Base-by-base conservation (phyloP, 2,888 invertebrate genomes). In the Lapara coniferarum region DNA sequence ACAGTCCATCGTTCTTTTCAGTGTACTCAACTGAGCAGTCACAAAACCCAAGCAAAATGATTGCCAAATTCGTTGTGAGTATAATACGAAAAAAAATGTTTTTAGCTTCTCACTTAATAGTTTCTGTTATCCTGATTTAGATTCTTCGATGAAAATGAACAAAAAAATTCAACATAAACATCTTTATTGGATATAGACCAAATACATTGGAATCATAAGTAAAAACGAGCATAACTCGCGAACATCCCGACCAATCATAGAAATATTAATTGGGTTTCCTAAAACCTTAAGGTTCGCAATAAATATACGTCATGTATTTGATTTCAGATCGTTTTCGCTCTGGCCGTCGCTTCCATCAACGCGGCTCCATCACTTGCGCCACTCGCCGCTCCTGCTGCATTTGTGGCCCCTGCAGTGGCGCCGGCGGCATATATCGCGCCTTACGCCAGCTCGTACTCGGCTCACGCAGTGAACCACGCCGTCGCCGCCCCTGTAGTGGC, bases 371-470 rank as follows among this genome's bases (percentile, higher is more conserved):
- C 25, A 25, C 80, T 88, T 4, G 70, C 88, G 4, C 88, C 93
- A 14, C 78, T 89, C 7, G 91, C 87, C 19, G 88, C 90, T 0
- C 89, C 88, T 59, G 91, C 83, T 72, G 96, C 96, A 66, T 95
- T 96, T 71, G 90, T 87, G 68, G 90, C 84, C 71, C 95, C 95
- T 49, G 88, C 79, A 69, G 95, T 96, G 69, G 96, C 96, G 56
- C 90, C 88, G n/a, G 91, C 85, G 69, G 95, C 95, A 5, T 94
- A 95, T 68, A 94, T 96, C 5, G 96, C 96, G 0, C 96, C 97
- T 4, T 96, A 96, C 78, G 97, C 97, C 68, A 95, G 95, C 77
- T 96, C 96, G 14, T 97, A 96, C 89, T 96, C 96, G 71, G 96
- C 96, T 0, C 97, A 96, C 78, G 93, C 95, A 25, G 94, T 97